A percentile compares a stretch with the other conserved stretches of the same genome.
These are phyloP conservation scores for Podargus strigoides DNA, from an alignment of 2,797 vertebrate species.

Conservation along the genomic window DNA sequence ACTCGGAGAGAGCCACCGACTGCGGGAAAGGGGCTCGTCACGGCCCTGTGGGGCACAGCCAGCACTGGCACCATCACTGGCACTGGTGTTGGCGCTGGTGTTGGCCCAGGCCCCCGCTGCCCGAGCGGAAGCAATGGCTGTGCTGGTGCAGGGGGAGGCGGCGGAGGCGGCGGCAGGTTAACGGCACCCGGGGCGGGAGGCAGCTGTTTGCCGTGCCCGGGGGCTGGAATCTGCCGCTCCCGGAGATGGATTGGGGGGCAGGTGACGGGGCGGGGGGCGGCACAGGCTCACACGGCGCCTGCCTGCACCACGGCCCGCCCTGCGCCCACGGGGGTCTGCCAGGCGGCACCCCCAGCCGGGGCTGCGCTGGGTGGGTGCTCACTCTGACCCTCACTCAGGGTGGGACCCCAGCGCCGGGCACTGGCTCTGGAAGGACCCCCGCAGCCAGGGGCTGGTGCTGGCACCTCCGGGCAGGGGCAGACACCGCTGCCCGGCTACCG, in stretches of 20 bases:
- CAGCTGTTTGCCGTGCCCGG: slow-evolving; percentile 46
- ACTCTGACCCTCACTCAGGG: no score
- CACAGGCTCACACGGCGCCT: neutral
- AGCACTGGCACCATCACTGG: neutral
- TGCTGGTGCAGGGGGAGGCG: slow-evolving; percentile 14
- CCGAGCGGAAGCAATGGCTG: no score
- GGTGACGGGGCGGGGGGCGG: neutral
- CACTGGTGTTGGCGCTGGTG: neutral
- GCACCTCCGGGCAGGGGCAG: no score
- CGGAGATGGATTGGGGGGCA: slow-evolving; percentile 33
- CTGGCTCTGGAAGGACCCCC: no score
- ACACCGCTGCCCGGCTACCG: neutral
- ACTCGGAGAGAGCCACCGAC: neutral
- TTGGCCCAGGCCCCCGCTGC: no score
- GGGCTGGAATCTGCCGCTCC: slow-evolving; percentile 58
- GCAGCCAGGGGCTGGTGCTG: no score
- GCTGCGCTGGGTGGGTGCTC: neutral
- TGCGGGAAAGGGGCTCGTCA: neutral
- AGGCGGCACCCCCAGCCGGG: no score
- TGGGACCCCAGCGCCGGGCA: accelerated
- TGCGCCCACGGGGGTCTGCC: neutral
- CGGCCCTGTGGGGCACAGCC: neutral
- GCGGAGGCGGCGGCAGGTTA: slow-evolving; percentile 39
- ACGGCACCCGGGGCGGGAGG: slow-evolving; percentile 43
- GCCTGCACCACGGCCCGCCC: neutral